phyloP scores from a whole-genome alignment of 1,140 invertebrate species.

The Paracyclopina nana region DNA sequence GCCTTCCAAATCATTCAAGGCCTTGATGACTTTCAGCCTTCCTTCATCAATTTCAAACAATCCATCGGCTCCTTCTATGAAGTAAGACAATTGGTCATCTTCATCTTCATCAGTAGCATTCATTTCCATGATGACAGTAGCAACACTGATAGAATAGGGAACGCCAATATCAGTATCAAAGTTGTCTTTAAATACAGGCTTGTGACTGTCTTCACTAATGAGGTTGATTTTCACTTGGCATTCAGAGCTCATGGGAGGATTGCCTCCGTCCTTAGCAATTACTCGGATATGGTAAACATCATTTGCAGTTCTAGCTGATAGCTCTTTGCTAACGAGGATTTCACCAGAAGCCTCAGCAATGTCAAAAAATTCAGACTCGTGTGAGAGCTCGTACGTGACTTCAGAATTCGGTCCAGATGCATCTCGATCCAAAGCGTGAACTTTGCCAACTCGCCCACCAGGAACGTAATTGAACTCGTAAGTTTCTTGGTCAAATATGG shows the following conservation, averaged over 20 bases:
- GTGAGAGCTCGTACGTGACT: slow-evolving; percentile 69
- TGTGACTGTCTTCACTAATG: slow-evolving; percentile 71
- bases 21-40: slow-evolving; percentile 47
- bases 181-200: slow-evolving; percentile 47
- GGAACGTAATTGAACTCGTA: slow-evolving; percentile 43
- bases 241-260: slow-evolving; percentile 68
- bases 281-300: slow-evolving; percentile 67
- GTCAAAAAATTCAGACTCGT: slow-evolving; percentile 70
- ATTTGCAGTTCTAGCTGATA: slow-evolving; percentile 63
- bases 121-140: slow-evolving; percentile 41
- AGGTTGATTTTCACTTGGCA: slow-evolving; percentile 64
- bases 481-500: slow-evolving; percentile 63
- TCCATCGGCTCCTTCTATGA: slow-evolving; percentile 46
- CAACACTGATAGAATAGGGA: slow-evolving; percentile 50
- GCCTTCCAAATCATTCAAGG: not conserved
- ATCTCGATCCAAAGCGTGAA: slow-evolving; percentile 64
- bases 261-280: slow-evolving; percentile 73
- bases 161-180: slow-evolving; percentile 43
- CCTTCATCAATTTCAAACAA: slow-evolving; percentile 53
- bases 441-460: slow-evolving; percentile 48
- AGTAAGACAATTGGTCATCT: slow-evolving; percentile 66
- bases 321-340: no score
- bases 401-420: slow-evolving; percentile 84
- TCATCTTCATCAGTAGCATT: slow-evolving; percentile 53
- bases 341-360: slow-evolving; percentile 72